Conservation (phyloP, 2,113 vertebrate species). For the Raja brachyura region DNA sequence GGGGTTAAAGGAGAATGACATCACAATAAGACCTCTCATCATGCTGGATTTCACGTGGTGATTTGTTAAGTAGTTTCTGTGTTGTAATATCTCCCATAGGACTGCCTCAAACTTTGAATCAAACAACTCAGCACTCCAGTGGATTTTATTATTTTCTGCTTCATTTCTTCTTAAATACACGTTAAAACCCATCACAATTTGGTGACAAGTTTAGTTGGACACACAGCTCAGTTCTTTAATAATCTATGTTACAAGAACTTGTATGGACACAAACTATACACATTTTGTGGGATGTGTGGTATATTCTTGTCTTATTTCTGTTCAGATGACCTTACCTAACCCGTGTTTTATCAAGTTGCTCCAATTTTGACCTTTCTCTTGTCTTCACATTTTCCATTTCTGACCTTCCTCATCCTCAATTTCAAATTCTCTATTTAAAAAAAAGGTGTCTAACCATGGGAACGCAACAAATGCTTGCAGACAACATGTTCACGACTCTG, state of each 20-base stretch:
- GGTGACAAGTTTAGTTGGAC: not conserved
- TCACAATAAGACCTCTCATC: constrained; percentile 19
- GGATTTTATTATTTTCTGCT: constrained; percentile 13
- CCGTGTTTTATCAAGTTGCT: too few relatives aligned
- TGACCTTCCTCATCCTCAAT: too few relatives aligned
- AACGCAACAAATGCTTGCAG: too few relatives aligned
- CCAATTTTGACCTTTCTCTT: too few relatives aligned
- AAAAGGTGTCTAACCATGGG: too few relatives aligned
- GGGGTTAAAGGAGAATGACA: not conserved
- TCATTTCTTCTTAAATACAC: not conserved
- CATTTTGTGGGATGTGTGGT: too few relatives aligned
- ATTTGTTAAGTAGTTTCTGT: constrained; percentile 17
- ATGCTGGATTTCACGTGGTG: not conserved
- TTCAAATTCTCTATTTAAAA: too few relatives aligned
- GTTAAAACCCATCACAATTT: not conserved
- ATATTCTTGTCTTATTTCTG: too few relatives aligned
- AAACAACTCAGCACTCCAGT: not conserved
- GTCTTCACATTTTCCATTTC: too few relatives aligned
- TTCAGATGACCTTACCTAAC: too few relatives aligned
- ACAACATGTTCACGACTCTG: too few relatives aligned
- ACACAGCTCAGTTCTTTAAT: not conserved
- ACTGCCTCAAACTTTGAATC: not conserved
- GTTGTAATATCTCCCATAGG: constrained; percentile 18
- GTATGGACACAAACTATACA: too few relatives aligned
- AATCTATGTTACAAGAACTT: not conserved